phyloP scores from a whole-genome alignment of 2,113 vertebrate genomes.

The Abramis brama region DNA sequence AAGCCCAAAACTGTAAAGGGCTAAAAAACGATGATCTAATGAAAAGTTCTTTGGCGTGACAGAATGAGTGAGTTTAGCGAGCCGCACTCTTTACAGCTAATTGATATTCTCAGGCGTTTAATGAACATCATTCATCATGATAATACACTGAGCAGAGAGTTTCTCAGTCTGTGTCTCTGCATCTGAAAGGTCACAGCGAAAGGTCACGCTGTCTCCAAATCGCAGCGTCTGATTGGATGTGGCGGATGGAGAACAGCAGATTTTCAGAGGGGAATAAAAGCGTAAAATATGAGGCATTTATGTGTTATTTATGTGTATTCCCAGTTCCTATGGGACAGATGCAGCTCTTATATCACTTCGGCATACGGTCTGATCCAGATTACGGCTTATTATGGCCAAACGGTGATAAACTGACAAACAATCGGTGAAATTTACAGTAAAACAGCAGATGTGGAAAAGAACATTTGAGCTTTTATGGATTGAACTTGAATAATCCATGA shows the following conservation, averaged over 20 bases:
- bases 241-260: not conserved
- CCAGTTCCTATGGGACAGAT: not conserved
- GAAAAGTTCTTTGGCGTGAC: conserved; percentile 28
- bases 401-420: not conserved
- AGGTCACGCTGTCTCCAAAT: conserved; percentile 9
- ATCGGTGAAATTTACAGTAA: no score
- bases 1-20: no score
- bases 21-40: conserved; percentile 19
- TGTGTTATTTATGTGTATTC: no score
- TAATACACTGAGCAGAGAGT: not conserved
- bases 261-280: not conserved
- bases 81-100: not conserved
- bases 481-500: no score
- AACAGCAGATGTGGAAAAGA: no score
- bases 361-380: not conserved
- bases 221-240: conserved; percentile 42
- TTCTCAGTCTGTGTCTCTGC: not conserved
- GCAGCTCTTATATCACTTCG: not conserved
- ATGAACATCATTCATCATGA: conserved; percentile 48
- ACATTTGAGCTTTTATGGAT: no score
- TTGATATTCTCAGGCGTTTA: conserved; percentile 44
- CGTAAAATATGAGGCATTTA: not conserved
- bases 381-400: not conserved
- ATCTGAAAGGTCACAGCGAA: conserved; percentile 2
- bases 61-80: conserved; percentile 23